Percentiles rank a stretch among this genome's conserved stretches.
These are phyloP conservation scores for Australoheros facetus DNA, from an alignment of 2,797 vertebrate species.

Conservation along the genomic window DNA sequence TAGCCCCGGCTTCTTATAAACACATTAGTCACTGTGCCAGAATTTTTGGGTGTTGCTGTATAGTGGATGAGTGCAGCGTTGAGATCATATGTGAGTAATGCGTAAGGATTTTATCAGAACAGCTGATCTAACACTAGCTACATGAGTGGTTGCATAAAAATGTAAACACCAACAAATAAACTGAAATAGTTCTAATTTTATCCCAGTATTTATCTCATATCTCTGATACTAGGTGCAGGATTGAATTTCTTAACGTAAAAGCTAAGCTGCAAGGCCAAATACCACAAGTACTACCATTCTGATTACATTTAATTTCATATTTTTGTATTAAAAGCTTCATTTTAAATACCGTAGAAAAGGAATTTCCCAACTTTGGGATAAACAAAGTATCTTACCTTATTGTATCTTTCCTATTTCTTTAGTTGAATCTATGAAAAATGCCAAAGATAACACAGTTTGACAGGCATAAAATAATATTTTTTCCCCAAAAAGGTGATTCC, in stretches of 20 bases:
- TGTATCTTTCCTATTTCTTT: too few relatives aligned
- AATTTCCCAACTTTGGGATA: too few relatives aligned
- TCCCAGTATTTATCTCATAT: not conserved
- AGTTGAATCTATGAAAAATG: too few relatives aligned
- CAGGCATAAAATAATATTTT: too few relatives aligned
- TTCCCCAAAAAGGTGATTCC: too few relatives aligned
- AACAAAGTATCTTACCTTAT: too few relatives aligned
- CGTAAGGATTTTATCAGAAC: constrained; percentile 26
- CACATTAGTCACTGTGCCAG: constrained; percentile 55
- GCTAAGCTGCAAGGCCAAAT: too few relatives aligned
- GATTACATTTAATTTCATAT: too few relatives aligned
- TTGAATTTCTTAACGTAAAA: too few relatives aligned
- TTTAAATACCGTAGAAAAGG: too few relatives aligned
- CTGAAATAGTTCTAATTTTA: not conserved
- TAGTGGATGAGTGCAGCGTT: constrained; percentile 23
- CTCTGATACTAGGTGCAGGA: not conserved
- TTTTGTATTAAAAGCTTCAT: too few relatives aligned
- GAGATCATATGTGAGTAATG: constrained; percentile 52
- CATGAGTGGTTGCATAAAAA: not conserved
- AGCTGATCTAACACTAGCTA: constrained; percentile 8
- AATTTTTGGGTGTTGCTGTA: constrained; percentile 40
- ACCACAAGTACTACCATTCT: not conserved
- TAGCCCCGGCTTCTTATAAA: constrained; percentile 43
- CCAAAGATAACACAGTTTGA: too few relatives aligned
- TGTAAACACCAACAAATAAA: not conserved